phyloP scores from a whole-genome alignment of 2,888 invertebrate genomes.

The Sialis fuliginosa region DNA sequence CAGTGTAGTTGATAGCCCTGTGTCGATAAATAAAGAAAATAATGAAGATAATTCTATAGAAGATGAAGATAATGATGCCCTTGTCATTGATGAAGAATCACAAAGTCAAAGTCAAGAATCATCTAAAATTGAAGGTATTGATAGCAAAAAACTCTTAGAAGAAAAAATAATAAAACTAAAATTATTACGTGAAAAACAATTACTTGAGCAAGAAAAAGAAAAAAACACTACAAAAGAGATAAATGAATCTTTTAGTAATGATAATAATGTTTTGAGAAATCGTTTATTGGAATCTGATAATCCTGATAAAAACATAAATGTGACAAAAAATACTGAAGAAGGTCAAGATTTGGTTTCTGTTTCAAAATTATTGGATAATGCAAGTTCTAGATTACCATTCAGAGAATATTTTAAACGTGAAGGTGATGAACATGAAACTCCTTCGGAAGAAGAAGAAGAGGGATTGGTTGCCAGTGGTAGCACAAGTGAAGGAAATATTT shows the following conservation, averaged over 20 bases:
- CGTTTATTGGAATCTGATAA: no score
- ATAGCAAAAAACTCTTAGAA: slow-evolving; percentile 3
- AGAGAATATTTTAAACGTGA: slow-evolving; percentile 41
- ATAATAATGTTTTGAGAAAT: neutral
- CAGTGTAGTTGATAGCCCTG: slow-evolving; percentile 7
- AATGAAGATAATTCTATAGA: slow-evolving; percentile 14
- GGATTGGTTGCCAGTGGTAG: slow-evolving; percentile 64
- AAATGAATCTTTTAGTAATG: neutral
- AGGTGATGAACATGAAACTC: slow-evolving; percentile 27
- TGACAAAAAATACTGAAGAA: slow-evolving; percentile 25
- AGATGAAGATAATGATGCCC: slow-evolving; percentile 46
- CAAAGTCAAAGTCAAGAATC: slow-evolving; percentile 1
- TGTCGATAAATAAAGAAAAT: neutral
- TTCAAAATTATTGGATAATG: slow-evolving; percentile 57
- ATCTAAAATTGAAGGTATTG: neutral
- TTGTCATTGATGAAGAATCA: slow-evolving; percentile 45
- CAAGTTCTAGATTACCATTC: slow-evolving; percentile 38
- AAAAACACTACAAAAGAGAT: neutral
- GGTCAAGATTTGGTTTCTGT: slow-evolving; percentile 59
- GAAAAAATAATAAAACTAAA: slow-evolving; percentile 13
- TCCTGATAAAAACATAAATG: neutral
- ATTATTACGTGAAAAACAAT: slow-evolving; percentile 7
- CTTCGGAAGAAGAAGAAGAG: slow-evolving; percentile 43
- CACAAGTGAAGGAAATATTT: slow-evolving; percentile 67
- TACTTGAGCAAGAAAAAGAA: neutral